A percentile compares a stretch with the other conserved stretches of the same genome.
phyloP scores from a whole-genome alignment of 2,113 vertebrate species.

The Uria aalge region DNA sequence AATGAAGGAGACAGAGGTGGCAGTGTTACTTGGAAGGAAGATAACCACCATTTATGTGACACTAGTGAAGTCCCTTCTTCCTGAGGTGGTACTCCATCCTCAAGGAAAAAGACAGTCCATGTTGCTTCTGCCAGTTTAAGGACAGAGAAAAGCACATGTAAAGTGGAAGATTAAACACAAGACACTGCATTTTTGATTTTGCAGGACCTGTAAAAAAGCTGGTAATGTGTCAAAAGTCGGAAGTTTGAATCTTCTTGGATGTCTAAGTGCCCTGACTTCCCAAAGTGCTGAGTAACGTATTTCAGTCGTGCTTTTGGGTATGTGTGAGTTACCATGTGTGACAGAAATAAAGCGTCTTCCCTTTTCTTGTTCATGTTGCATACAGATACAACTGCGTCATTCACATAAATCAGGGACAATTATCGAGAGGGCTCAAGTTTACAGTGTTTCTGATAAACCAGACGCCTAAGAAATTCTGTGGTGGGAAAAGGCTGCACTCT shows the following conservation, averaged over 20 bases:
- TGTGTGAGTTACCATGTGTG: neutral
- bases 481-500: conserved; percentile 59
- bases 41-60: neutral
- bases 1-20: neutral
- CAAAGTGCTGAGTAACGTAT: neutral
- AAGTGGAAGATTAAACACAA: neutral
- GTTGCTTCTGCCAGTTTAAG: neutral
- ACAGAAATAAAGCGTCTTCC: neutral
- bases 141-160: neutral
- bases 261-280: neutral
- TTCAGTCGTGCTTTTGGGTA: neutral
- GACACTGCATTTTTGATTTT: neutral
- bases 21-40: neutral
- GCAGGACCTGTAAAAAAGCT: neutral
- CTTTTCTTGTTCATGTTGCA: neutral
- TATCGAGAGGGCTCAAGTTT: conserved; percentile 46
- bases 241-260: neutral
- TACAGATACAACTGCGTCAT: conserved; percentile 25
- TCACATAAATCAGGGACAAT: conserved; percentile 38
- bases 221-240: neutral
- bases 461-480: conserved; percentile 37
- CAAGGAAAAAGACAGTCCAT: neutral
- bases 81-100: neutral
- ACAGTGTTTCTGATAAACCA: conserved; percentile 38
- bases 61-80: neutral